Evolutionary conservation across 2,888 invertebrate species (phyloP), one percentile per base, ranked within the genome.

Genomic region (Heliconius hortense): DNA sequence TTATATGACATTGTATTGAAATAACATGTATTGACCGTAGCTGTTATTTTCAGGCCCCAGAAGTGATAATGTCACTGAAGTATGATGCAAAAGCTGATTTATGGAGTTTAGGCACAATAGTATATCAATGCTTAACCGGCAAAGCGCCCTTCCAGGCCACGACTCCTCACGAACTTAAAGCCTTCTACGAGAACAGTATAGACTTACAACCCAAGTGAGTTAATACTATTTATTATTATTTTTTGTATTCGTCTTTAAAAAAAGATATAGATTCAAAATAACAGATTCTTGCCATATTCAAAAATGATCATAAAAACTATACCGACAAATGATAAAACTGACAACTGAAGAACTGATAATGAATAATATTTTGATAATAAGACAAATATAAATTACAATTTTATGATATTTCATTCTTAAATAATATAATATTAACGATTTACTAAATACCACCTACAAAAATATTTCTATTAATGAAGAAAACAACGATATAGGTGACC

Each of bases 51-150:
- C 88, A 97, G 98, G 99, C 99, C 56, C 99, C 99, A 0, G 99
- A 99, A 95, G 99, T 99, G 74, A 99, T 99, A 84, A 99, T 99
- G 99, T 99, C 99, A 3, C 94, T 98, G 79, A 98, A 99, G 87
- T 99, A 99, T 88, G 99, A 99, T 91, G 99, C 99, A 74, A 99
- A 99, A 95, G 99, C 99, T 15, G 99, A 99, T 94, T 95, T 99
- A 77, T 99, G 99, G 99, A 99, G 99, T 81, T 95, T 99, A 83
- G 99, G 99, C 74, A 99, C 99, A 26, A 99, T 99, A 84, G 98
- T 99, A 77, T 99, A 98, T 94, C 99, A 99, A 92, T 99, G 99
- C 94, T 95, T 99, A 81, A 99, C 99, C 39, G 99, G 99, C 79
- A 98, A 98, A 92, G 99, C 99, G 60, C 99, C 99, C 48, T 99